These are phyloP conservation scores for Mus spretus DNA, from an alignment of 2,797 vertebrate genomes.

Conservation along the genomic window DNA sequence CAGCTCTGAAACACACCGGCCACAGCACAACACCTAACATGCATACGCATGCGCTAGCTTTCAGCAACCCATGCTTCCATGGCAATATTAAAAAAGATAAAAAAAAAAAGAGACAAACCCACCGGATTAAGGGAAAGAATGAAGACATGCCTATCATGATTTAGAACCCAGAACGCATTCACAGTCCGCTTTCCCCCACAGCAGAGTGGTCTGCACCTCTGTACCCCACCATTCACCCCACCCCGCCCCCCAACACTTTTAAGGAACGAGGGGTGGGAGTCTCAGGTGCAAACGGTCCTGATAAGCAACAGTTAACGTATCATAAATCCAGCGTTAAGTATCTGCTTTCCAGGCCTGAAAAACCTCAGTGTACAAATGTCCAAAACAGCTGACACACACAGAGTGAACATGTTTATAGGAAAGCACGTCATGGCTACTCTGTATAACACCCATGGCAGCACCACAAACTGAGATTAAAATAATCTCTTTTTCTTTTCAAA, in stretches of 20 bases:
- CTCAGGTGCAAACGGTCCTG: slow-evolving; percentile 22
- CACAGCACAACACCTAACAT: slow-evolving; percentile 62
- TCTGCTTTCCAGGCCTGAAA: slow-evolving; percentile 32
- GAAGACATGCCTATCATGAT: slow-evolving; percentile 4
- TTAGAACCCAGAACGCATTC: slow-evolving; percentile 55
- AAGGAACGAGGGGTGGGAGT: neutral
- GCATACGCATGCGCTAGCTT: slow-evolving; percentile 82
- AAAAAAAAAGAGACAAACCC: slow-evolving; percentile 9
- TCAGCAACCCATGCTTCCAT: slow-evolving; percentile 86
- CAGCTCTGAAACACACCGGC: slow-evolving; percentile 44
- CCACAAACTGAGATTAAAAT: slow-evolving; percentile 49
- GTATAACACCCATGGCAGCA: neutral
- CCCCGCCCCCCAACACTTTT: neutral
- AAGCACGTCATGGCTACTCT: slow-evolving; percentile 11
- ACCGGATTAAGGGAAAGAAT: slow-evolving; percentile 49
- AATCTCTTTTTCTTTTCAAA: slow-evolving; percentile 32
- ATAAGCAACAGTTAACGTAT: neutral
- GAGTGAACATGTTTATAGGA: neutral
- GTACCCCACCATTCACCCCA: neutral
- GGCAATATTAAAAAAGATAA: slow-evolving; percentile 72
- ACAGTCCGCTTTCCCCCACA: neutral
- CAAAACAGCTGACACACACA: slow-evolving; percentile 17
- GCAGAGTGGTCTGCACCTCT: neutral
- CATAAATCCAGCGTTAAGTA: slow-evolving; percentile 34
- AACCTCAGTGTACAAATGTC: slow-evolving; percentile 4